Evolutionary conservation across 2,888 invertebrate species (phyloP).

Genomic region (Acanthococcus lagerstroemiae): DNA sequence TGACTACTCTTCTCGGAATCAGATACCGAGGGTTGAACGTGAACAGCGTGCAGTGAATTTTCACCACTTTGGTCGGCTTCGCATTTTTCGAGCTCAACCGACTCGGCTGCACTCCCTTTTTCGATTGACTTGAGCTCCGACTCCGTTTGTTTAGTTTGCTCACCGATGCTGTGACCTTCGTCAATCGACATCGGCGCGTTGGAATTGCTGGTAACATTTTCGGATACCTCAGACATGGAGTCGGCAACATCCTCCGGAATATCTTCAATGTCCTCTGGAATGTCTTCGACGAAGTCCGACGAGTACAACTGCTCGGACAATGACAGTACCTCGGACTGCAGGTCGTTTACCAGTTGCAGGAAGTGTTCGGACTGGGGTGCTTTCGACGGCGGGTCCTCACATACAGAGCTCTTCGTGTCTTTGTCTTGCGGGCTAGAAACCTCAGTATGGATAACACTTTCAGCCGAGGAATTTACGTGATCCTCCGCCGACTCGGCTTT

Average conservation of each 20-base stretch:
- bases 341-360: conserved; percentile 5
- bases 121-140: not conserved
- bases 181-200: conserved; percentile 12
- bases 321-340: conserved; percentile 12
- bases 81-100: not conserved
- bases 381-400: not conserved
- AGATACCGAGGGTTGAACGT: not conserved
- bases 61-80: too few relatives aligned
- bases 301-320: conserved; percentile 22
- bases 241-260: conserved; percentile 9
- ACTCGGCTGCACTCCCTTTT: not conserved
- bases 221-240: conserved; percentile 12
- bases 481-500: not conserved
- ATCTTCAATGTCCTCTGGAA: conserved; percentile 9
- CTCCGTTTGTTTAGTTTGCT: not conserved
- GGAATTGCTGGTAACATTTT: conserved; percentile 3
- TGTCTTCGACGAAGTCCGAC: conserved; percentile 20
- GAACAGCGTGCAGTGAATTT: not conserved
- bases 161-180: not conserved
- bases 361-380: not conserved
- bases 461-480: not conserved
- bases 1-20: not conserved
- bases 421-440: not conserved
- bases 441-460: not conserved
- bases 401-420: not conserved